Conservation (phyloP, 2,888 invertebrate genomes). For the Lasius platythorax region DNA sequence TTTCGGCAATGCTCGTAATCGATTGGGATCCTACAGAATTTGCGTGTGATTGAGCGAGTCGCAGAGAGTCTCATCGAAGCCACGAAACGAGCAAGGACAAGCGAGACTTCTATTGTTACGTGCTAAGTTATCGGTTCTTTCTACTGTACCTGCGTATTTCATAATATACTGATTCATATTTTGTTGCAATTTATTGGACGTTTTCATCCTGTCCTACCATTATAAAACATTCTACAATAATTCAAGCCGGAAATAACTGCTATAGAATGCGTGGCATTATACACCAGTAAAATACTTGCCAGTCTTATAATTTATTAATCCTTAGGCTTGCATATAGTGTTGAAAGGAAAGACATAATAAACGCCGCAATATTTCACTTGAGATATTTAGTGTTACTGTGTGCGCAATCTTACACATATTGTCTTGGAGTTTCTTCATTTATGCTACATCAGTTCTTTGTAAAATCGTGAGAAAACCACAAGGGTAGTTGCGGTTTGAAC, state of each 20-base stretch:
- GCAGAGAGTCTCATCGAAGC: no score
- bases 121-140: no score
- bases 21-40: no score
- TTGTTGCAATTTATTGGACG: no score
- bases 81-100: no score
- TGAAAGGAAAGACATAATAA: background rate
- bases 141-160: no score
- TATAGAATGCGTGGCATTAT: background rate
- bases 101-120: no score
- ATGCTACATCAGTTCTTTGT: background rate
- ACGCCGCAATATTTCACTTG: background rate
- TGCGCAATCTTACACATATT: background rate
- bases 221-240: background rate
- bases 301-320: conserved; percentile 22
- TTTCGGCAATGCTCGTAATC: no score
- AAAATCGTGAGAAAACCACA: background rate
- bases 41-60: no score
- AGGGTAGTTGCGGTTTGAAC: background rate
- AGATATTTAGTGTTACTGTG: background rate
- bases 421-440: background rate
- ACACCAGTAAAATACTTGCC: background rate
- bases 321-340: background rate
- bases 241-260: background rate
- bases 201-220: no score
- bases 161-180: no score